phyloP scores from a whole-genome alignment of 2,113 vertebrate genomes.

The Zosterops pallidus region DNA sequence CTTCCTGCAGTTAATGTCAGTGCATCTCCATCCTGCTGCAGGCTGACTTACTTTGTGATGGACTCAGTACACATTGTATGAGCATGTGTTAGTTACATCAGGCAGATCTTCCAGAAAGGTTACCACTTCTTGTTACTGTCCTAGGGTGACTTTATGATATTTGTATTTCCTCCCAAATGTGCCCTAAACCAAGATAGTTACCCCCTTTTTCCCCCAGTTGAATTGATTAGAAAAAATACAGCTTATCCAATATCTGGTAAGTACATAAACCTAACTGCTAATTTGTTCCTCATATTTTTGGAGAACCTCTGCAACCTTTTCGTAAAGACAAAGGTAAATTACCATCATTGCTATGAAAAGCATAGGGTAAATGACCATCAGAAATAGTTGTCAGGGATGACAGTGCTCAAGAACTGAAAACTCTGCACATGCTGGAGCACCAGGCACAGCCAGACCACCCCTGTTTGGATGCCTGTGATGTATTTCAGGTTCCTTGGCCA shows the following conservation, averaged over 20 bases:
- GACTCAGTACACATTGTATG: background rate
- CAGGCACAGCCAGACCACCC: background rate
- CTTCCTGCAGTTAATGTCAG: background rate
- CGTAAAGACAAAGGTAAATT: background rate
- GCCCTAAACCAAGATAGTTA: too few relatives aligned
- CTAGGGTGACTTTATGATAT: too few relatives aligned
- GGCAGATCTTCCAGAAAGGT: background rate
- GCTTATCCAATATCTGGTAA: background rate
- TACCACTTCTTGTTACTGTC: background rate
- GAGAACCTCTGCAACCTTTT: background rate
- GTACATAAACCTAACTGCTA: background rate
- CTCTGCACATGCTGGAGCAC: background rate
- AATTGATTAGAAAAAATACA: background rate
- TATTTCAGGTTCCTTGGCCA: background rate
- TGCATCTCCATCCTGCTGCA: background rate
- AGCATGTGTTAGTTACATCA: background rate
- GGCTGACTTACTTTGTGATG: background rate
- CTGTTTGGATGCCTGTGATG: background rate
- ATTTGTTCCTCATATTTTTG: background rate
- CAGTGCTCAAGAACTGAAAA: background rate
- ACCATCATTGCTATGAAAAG: background rate
- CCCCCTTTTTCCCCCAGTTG: fast-evolving
- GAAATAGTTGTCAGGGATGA: background rate
- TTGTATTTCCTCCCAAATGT: too few relatives aligned
- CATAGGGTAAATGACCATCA: background rate